These are phyloP conservation scores for Sternarchorhynchus goeldii DNA, from an alignment of 2,797 vertebrate species.

Conservation along the genomic window DNA sequence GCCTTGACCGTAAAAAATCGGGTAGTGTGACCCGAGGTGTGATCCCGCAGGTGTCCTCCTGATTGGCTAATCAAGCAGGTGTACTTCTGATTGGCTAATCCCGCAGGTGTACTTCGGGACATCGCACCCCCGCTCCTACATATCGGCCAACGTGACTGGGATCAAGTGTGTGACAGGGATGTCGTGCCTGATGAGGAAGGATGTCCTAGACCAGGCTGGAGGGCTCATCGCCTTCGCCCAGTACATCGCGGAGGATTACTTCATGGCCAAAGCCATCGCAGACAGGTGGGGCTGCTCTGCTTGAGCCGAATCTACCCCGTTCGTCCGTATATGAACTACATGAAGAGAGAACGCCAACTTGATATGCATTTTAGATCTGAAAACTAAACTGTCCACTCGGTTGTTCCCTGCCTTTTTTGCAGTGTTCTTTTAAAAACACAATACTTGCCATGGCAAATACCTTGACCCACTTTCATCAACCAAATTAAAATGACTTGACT, in stretches of 20 bases:
- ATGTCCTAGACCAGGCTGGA: slow-evolving; percentile 93
- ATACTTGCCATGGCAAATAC: too few relatives aligned
- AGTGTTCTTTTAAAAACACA: too few relatives aligned
- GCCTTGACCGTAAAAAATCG: too few relatives aligned
- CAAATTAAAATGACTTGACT: too few relatives aligned
- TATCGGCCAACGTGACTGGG: slow-evolving; percentile 94
- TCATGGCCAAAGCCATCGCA: slow-evolving; percentile 98
- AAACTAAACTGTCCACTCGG: too few relatives aligned
- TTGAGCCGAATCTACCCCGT: too few relatives aligned
- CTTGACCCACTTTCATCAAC: too few relatives aligned
- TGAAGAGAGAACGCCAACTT: too few relatives aligned
- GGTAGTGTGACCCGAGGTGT: not conserved
- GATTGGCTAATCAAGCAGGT: not conserved
- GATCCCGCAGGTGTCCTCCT: not conserved
- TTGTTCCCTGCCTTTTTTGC: too few relatives aligned
- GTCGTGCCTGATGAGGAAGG: slow-evolving; percentile 98
- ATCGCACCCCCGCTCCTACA: slow-evolving; percentile 95
- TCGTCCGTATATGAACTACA: too few relatives aligned
- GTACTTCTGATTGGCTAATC: not conserved
- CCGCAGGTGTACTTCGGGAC: slow-evolving; percentile 95
- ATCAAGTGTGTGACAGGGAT: slow-evolving; percentile 98
- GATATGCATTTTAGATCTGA: too few relatives aligned
- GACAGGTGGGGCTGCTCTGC: slow-evolving; percentile 77
- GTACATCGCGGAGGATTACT: slow-evolving; percentile 98
- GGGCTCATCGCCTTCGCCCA: slow-evolving; percentile 94